A percentile compares a stretch with the other conserved stretches of the same genome.
These are phyloP conservation scores for Sebastes cheni DNA, from an alignment of 2,797 vertebrate genomes.

Conservation along the genomic window DNA sequence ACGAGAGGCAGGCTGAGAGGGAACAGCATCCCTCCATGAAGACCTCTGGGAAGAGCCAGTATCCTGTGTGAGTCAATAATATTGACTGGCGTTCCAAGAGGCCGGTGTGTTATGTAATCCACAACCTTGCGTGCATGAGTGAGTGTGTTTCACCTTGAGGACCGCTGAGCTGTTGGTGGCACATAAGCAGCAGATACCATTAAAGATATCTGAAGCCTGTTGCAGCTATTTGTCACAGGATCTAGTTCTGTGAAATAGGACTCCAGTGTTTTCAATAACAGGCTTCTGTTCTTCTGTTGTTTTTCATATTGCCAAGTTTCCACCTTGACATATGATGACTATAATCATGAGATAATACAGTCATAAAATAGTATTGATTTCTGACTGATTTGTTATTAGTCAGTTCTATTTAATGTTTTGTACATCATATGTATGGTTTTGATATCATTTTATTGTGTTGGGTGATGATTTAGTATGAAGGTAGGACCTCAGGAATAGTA, in stretches of 20 bases:
- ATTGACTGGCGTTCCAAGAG: constrained; percentile 64
- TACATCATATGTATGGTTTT: neutral
- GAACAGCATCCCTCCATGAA: constrained; percentile 24
- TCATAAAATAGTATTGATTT: constrained; percentile 12
- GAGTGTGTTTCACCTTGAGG: constrained; percentile 49
- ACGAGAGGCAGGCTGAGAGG: neutral
- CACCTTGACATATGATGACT: neutral
- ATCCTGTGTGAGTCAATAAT: constrained; percentile 69
- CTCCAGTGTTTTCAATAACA: neutral
- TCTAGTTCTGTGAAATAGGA: constrained; percentile 10
- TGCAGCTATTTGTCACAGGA: constrained; percentile 28
- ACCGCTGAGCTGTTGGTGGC: constrained; percentile 31
- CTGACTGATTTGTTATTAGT: neutral
- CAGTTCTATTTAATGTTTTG: neutral
- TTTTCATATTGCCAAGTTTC: neutral
- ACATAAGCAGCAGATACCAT: constrained; percentile 25
- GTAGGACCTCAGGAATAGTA: neutral
- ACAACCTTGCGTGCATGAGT: constrained; percentile 20
- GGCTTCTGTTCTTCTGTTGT: neutral
- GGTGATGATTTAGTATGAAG: neutral
- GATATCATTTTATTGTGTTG: neutral
- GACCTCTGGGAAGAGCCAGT: constrained; percentile 47
- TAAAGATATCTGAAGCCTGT: constrained; percentile 17
- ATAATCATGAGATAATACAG: neutral
- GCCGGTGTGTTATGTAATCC: constrained; percentile 69